Conservation (phyloP, 2,113 vertebrate genomes). For the Cariama cristata region DNA sequence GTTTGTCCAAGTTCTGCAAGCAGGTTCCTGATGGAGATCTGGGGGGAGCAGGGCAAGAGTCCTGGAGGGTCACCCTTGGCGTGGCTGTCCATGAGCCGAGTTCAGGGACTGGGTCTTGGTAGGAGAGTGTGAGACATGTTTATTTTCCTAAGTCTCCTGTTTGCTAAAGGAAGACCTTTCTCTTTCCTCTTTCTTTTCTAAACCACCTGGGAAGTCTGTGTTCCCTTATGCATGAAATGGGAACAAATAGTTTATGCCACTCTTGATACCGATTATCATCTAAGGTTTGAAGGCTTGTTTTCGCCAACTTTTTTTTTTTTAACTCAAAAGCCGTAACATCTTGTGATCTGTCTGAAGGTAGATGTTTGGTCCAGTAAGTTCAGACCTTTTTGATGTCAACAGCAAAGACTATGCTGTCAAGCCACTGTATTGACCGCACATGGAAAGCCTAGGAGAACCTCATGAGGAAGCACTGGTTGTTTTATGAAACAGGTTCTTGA, state of each 20-base stretch:
- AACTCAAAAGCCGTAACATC: not conserved
- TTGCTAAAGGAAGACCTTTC: not conserved
- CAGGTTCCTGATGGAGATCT: not conserved
- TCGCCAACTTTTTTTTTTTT: not conserved
- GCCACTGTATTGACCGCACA: not conserved
- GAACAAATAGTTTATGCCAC: not conserved
- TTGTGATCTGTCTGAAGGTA: not conserved
- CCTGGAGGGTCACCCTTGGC: not conserved
- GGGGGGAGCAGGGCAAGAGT: not conserved
- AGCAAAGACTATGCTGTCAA: not conserved
- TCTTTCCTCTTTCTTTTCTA: not conserved
- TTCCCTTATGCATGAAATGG: not conserved
- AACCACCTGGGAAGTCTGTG: not conserved
- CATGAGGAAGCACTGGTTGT: not conserved
- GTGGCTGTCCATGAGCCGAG: not conserved
- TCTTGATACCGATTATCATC: not conserved
- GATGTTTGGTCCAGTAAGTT: not conserved
- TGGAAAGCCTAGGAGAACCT: rapidly evolving
- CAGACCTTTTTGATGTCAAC: not conserved
- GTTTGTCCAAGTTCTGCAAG: not conserved
- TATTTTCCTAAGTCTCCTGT: not conserved
- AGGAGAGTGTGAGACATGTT: not conserved
- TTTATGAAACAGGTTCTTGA: not conserved
- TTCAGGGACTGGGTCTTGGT: not conserved
- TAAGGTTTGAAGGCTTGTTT: not conserved